Percentiles rank a stretch among this genome's conserved stretches.
Conservation (phyloP, 2,888 invertebrate genomes). For the Patella caerulea region DNA sequence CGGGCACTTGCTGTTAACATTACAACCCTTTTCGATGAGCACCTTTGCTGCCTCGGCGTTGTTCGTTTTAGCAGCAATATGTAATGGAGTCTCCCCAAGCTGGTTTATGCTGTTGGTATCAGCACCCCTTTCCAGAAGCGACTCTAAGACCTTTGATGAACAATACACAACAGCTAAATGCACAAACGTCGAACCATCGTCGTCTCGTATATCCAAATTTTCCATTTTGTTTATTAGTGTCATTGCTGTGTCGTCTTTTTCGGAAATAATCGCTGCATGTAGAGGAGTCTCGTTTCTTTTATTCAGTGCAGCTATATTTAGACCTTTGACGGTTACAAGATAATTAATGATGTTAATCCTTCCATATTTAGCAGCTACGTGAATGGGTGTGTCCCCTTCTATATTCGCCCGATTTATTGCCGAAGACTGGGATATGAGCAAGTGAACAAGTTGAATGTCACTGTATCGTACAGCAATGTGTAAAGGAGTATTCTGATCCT, state of each 20-base stretch:
- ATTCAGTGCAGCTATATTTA: background rate
- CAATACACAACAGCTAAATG: too few species aligned
- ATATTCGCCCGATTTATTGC: background rate
- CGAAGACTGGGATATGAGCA: background rate
- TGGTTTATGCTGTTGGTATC: background rate
- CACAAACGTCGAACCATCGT: too few species aligned
- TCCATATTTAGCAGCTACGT: background rate
- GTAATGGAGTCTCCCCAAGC: background rate
- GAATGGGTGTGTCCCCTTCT: background rate
- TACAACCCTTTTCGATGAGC: background rate
- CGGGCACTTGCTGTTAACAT: background rate
- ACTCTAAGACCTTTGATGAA: too few species aligned
- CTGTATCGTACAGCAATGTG: background rate
- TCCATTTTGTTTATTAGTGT: too few species aligned
- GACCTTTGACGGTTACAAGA: too few species aligned
- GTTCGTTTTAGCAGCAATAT: background rate
- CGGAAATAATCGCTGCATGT: too few species aligned
- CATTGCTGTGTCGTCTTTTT: too few species aligned
- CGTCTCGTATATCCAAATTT: too few species aligned
- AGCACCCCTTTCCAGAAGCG: background rate
- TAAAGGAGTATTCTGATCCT: background rate
- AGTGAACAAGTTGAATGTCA: background rate
- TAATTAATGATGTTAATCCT: too few species aligned
- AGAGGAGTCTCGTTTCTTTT: background rate
- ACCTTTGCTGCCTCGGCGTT: background rate